Evolutionary conservation across 2,888 invertebrate species (phyloP).

Genomic region (Ypsolopha sequella): DNA sequence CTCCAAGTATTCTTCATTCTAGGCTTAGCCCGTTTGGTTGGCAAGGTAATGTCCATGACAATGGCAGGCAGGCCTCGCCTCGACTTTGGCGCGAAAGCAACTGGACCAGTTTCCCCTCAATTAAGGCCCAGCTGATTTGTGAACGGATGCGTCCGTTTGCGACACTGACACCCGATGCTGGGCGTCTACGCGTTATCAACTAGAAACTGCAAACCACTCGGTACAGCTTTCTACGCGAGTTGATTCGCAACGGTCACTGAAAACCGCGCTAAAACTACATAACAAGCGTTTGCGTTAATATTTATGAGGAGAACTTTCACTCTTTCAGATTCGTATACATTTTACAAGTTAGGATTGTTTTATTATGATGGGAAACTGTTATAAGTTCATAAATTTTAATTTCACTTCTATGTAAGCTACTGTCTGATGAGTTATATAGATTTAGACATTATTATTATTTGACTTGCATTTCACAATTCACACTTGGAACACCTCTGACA

Average conservation of each 20-base stretch:
- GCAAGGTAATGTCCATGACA: neutral
- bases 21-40: neutral
- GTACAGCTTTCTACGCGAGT: neutral
- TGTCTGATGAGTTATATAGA: too few species aligned
- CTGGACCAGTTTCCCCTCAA: constrained; percentile 9
- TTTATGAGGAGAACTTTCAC: neutral
- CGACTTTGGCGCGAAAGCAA: constrained; percentile 5
- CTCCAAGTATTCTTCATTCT: neutral
- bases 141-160: constrained; percentile 18
- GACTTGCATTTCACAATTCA: too few species aligned
- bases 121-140: constrained; percentile 26
- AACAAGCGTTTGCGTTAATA: neutral
- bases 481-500: too few species aligned
- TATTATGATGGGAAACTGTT: too few species aligned
- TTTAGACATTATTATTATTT: too few species aligned
- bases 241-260: neutral
- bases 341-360: too few species aligned
- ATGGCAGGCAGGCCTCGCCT: neutral
- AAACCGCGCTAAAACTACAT: neutral
- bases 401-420: too few species aligned
- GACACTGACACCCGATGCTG: constrained; percentile 8
- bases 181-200: neutral
- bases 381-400: too few species aligned
- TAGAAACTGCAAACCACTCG: neutral
- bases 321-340: neutral